Conservation (phyloP, 2,888 invertebrate genomes). For the Tetragonula carbonaria region DNA sequence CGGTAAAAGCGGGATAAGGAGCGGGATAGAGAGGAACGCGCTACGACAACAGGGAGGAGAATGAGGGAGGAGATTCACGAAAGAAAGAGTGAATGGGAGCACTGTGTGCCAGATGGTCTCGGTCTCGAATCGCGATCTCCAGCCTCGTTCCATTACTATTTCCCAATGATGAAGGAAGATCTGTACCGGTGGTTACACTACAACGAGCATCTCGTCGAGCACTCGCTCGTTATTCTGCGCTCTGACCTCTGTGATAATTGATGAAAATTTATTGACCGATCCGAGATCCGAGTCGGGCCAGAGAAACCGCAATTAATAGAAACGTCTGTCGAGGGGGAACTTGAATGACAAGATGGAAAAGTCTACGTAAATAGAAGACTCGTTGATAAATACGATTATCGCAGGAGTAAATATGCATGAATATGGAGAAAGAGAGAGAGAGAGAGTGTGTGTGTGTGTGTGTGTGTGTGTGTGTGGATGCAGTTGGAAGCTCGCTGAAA, state of each 20-base stretch:
- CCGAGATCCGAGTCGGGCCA: not conserved
- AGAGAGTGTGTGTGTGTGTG: too few relatives aligned
- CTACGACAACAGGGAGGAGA: conserved; percentile 40
- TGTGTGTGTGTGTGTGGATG: not conserved
- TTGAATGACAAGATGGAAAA: conserved; percentile 49
- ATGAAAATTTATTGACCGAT: conserved; percentile 49
- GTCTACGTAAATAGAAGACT: conserved; percentile 33
- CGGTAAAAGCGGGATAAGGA: conserved; percentile 60
- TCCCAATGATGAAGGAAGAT: conserved; percentile 66
- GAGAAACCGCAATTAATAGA: conserved; percentile 53
- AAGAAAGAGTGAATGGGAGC: conserved; percentile 73
- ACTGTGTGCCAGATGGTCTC: conserved; percentile 76
- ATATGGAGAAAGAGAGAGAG: not conserved
- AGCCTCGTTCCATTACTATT: conserved; percentile 57
- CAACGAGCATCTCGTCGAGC: conserved; percentile 17
- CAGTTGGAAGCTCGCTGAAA: not conserved
- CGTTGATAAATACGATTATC: conserved; percentile 14
- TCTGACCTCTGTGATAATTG: conserved; percentile 48
- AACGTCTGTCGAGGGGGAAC: conserved; percentile 27
- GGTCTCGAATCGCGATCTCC: conserved; percentile 50
- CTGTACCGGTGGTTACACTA: conserved; percentile 45
- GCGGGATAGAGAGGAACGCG: conserved; percentile 55
- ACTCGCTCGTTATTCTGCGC: conserved; percentile 6
- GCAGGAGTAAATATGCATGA: not conserved
- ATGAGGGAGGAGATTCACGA: conserved; percentile 27